Percentiles rank a stretch among this genome's conserved stretches.
phyloP scores from a whole-genome alignment of 2,888 invertebrate species.

The Megalurothrips usitatus region DNA sequence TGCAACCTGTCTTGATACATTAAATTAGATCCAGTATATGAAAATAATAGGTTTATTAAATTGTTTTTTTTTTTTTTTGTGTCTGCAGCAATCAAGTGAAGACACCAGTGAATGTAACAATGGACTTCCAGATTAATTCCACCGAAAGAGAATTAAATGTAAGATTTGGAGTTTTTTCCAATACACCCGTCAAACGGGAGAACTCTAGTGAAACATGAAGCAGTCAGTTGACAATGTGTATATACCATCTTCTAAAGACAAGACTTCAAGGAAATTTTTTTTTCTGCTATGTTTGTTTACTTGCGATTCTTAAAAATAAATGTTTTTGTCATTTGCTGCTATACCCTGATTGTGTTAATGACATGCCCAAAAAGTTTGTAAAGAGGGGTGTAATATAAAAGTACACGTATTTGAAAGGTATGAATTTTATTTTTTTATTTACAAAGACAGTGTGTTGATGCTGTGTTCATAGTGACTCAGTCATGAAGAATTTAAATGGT shows the following conservation, averaged over 20 bases:
- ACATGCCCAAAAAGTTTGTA: no score
- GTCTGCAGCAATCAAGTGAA: not conserved
- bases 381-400: not conserved
- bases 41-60: not conserved
- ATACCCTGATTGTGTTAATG: not conserved
- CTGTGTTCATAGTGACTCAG: not conserved
- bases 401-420: not conserved
- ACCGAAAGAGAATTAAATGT: not conserved
- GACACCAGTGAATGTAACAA: not conserved
- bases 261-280: not conserved
- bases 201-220: not conserved
- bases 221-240: not conserved
- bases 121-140: not conserved
- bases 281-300: not conserved
- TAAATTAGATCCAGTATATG: not conserved
- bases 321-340: not conserved
- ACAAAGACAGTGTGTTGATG: not conserved
- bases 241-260: not conserved
- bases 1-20: not conserved
- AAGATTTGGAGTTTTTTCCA: not conserved
- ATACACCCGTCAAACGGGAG: not conserved
- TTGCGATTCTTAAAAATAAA: not conserved
- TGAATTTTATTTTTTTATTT: not conserved
- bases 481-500: not conserved
- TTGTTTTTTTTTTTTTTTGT: not conserved